Conservation (phyloP, 2,888 invertebrate genomes). For the Schizotus pectinicornis region DNA sequence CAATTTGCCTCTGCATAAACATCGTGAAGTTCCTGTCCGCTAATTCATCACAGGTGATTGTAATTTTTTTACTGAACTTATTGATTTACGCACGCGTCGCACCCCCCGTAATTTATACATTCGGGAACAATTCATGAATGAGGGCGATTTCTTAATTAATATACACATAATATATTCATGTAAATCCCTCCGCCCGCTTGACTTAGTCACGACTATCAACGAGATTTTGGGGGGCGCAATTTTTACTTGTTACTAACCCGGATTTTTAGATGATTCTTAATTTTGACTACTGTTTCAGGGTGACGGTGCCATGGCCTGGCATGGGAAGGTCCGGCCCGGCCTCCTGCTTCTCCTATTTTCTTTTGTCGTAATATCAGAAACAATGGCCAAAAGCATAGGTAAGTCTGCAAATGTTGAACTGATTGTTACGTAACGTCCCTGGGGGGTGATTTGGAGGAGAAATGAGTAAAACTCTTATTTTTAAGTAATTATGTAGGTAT, state of each 20-base stretch:
- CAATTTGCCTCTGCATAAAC: too few species aligned
- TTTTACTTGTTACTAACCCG: background rate
- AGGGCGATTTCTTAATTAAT: constrained; percentile 8
- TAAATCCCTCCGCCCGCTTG: background rate
- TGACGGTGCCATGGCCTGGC: constrained; percentile 59
- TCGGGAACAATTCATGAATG: constrained; percentile 1
- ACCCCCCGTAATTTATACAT: constrained; percentile 3
- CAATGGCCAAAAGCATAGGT: constrained; percentile 55
- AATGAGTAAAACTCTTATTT: background rate
- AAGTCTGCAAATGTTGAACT: constrained; percentile 32
- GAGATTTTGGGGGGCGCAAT: background rate
- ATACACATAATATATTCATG: constrained; percentile 1
- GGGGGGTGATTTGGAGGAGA: too few species aligned
- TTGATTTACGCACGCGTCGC: background rate
- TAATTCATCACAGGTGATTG: too few species aligned
- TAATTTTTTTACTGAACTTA: background rate
- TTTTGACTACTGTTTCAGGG: constrained; percentile 53
- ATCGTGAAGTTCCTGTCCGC: too few species aligned
- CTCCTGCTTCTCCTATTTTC: constrained; percentile 55
- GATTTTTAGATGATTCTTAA: background rate
- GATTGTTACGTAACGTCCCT: background rate
- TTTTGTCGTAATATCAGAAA: constrained; percentile 54
- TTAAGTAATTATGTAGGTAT: constrained; percentile 22
- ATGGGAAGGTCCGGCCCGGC: constrained; percentile 58
- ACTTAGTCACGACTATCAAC: background rate